These are phyloP conservation scores for Diorhabda carinulata DNA, from an alignment of 1,140 invertebrate species.

Conservation along the genomic window DNA sequence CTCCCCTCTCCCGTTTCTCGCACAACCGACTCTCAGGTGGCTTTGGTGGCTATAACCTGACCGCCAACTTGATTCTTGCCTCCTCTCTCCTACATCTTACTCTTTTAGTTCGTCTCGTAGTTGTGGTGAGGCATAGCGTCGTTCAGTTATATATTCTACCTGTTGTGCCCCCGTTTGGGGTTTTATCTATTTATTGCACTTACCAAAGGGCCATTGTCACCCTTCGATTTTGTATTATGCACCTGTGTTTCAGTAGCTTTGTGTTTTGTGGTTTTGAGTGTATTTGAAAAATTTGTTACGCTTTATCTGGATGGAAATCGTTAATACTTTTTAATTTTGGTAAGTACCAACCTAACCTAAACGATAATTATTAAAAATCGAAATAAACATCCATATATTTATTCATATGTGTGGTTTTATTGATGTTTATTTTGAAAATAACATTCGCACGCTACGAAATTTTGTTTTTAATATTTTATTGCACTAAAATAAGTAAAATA, in stretches of 20 bases:
- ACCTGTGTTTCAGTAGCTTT: background rate
- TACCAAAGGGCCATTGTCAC: background rate
- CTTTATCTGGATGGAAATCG: too few species aligned
- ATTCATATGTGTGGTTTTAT: too few species aligned
- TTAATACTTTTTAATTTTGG: too few species aligned
- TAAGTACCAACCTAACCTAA: too few species aligned
- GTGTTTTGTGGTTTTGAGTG: background rate
- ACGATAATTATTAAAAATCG: too few species aligned
- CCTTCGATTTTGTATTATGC: background rate
- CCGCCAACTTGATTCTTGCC: slow-evolving; percentile 21
- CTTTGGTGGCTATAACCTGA: slow-evolving; percentile 12
- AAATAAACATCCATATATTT: too few species aligned
- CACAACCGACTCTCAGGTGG: slow-evolving; percentile 18
- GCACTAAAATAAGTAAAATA: too few species aligned
- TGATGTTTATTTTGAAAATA: too few species aligned
- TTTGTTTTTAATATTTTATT: too few species aligned
- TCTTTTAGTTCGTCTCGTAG: slow-evolving; percentile 12
- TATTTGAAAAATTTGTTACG: background rate
- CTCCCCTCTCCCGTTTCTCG: slow-evolving; percentile 18
- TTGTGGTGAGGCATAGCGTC: slow-evolving; percentile 3
- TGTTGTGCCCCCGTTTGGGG: background rate
- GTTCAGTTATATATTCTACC: background rate
- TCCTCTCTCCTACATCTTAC: slow-evolving; percentile 9
- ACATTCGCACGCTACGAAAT: too few species aligned
- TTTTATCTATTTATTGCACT: slow-evolving; percentile 3